These are phyloP conservation scores for Ptychadena robeensis DNA, from an alignment of 2,797 vertebrate species.

Conservation along the genomic window DNA sequence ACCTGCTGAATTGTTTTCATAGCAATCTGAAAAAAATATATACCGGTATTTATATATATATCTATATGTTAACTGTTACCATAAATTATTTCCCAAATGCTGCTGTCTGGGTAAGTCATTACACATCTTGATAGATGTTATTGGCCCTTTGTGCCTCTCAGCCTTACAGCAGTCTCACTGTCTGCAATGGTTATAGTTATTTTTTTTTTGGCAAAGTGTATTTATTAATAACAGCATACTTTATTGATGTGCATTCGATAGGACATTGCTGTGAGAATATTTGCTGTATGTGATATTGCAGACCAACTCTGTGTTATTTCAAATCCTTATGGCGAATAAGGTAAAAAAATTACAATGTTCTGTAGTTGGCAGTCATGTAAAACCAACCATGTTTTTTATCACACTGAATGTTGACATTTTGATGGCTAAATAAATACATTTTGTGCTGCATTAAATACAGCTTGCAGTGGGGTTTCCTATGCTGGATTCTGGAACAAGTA, in stretches of 20 bases:
- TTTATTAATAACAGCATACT: not conserved
- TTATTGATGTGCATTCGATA: not conserved
- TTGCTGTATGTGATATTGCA: not conserved
- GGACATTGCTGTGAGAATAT: not conserved
- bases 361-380: not conserved
- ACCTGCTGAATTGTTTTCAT: not conserved
- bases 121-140: not conserved
- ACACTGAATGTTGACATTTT: conserved; percentile 18
- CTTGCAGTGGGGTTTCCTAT: conserved; percentile 19
- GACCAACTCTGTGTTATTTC: not conserved
- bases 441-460: conserved; percentile 25
- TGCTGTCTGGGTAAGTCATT: not conserved
- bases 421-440: conserved; percentile 34
- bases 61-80: not conserved
- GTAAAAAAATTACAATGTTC: not conserved
- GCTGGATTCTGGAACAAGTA: conserved; percentile 6
- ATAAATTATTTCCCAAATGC: not conserved
- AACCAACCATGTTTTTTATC: conserved; percentile 20
- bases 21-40: too few relatives aligned
- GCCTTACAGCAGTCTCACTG: not conserved
- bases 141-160: not conserved
- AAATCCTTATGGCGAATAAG: not conserved
- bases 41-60: too few relatives aligned
- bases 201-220: not conserved
- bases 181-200: not conserved